Evolutionary conservation across 2,797 vertebrate species (phyloP).

Genomic region (Gypaetus barbatus): DNA sequence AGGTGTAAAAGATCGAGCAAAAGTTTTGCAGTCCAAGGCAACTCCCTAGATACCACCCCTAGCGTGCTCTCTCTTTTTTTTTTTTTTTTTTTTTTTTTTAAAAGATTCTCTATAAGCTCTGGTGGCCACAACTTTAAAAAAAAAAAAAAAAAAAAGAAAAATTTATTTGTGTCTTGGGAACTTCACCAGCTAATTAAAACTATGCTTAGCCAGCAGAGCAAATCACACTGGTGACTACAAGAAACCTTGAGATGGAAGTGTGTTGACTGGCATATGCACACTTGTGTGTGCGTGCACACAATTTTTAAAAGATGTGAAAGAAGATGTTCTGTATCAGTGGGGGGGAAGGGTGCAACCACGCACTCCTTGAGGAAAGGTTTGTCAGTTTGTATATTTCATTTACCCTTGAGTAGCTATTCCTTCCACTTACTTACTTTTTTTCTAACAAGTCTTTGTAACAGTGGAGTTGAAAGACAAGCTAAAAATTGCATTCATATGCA

Average conservation of each 20-base stretch:
- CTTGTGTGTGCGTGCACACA: not conserved
- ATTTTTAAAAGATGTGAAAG: not conserved
- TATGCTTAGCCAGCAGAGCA: not conserved
- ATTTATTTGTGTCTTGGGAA: not conserved
- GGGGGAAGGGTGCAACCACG: not conserved
- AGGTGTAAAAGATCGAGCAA: not conserved
- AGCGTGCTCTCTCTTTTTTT: not conserved
- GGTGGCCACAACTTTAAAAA: not conserved
- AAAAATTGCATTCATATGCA: not conserved
- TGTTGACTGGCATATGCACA: not conserved
- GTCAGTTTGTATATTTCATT: not conserved
- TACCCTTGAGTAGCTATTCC: conserved; percentile 5
- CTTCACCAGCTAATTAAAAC: conserved; percentile 11
- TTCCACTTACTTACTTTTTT: not conserved
- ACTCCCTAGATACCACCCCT: not conserved
- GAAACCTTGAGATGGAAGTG: not conserved
- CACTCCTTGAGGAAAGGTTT: not conserved
- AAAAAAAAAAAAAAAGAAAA: not conserved
- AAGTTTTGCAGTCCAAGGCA: not conserved
- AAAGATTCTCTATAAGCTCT: not conserved
- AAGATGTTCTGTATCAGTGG: not conserved
- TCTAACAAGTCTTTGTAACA: not conserved
- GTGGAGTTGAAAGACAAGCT: conserved; percentile 10
- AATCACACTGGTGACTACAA: not conserved
- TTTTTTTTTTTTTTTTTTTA: not conserved